Conservation (phyloP, 1,140 invertebrate genomes). For the Drosophila subpulchrella region DNA sequence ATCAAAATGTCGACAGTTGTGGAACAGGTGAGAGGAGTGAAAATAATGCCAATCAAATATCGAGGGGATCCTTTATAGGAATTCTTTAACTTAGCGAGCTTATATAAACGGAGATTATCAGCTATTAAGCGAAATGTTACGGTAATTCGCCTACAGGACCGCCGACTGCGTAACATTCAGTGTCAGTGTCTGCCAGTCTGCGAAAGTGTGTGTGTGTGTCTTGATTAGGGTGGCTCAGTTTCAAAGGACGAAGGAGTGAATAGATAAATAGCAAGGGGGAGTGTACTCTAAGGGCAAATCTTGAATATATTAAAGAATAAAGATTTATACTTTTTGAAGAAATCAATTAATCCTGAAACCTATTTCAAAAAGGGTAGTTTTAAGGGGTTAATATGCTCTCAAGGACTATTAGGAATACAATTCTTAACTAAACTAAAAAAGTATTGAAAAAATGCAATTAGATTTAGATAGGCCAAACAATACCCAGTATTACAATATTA, state of each 20-base stretch:
- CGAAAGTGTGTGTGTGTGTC: constrained; percentile 27
- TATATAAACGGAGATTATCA: constrained; percentile 53
- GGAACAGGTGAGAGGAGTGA: constrained; percentile 68
- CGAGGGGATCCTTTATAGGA: neutral
- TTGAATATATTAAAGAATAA: too few species aligned
- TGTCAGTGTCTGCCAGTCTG: constrained; percentile 64
- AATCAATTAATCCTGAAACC: too few species aligned
- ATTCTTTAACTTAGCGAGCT: constrained; percentile 14
- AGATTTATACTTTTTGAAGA: too few species aligned
- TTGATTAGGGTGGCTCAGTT: constrained; percentile 44
- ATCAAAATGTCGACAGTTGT: constrained; percentile 75
- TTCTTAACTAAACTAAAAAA: too few species aligned
- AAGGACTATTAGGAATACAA: too few species aligned
- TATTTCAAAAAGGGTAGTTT: too few species aligned
- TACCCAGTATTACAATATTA: too few species aligned
- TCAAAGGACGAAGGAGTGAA: neutral
- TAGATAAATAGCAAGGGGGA: neutral
- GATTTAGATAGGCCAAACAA: too few species aligned
- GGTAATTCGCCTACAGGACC: constrained; percentile 60
- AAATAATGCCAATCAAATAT: constrained; percentile 28
- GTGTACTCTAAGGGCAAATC: too few species aligned
- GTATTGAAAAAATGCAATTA: too few species aligned
- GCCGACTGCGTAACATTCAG: constrained; percentile 78
- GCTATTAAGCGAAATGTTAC: constrained; percentile 56
- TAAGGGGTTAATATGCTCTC: too few species aligned